These are phyloP conservation scores for Drosophila sordidula DNA, from an alignment of 2,888 invertebrate species.

Conservation along the genomic window DNA sequence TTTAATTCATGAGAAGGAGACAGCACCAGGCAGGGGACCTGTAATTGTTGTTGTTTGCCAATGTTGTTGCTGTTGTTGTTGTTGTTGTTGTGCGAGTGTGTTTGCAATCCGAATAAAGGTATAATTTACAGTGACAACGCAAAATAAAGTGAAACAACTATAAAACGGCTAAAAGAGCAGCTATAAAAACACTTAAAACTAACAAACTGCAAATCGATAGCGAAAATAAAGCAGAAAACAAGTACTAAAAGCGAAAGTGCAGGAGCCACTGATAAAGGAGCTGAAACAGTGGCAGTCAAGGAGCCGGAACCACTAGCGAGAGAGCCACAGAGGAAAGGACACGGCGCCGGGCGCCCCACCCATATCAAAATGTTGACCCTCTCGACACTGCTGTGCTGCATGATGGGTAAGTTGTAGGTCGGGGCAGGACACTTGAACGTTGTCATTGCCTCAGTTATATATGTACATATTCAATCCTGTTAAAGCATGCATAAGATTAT, in stretches of 20 bases:
- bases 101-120: slow-evolving; percentile 45
- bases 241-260: slow-evolving; percentile 38
- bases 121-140: slow-evolving; percentile 51
- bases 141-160: slow-evolving; percentile 18
- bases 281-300: slow-evolving; percentile 6
- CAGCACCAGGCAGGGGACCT: background rate
- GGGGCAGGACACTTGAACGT: slow-evolving; percentile 29
- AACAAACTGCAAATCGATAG: slow-evolving; percentile 62
- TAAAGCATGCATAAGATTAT: slow-evolving; percentile 78
- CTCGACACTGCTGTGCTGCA: slow-evolving; percentile 83
- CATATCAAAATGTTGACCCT: slow-evolving; percentile 83
- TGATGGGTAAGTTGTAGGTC: slow-evolving; percentile 83
- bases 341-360: slow-evolving; percentile 32
- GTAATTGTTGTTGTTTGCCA: slow-evolving; percentile 17
- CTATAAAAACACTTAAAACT: slow-evolving; percentile 47
- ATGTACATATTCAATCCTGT: slow-evolving; percentile 41
- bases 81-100: slow-evolving; percentile 16
- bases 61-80: slow-evolving; percentile 11
- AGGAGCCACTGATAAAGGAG: slow-evolving; percentile 15
- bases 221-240: slow-evolving; percentile 33
- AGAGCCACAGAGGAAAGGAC: slow-evolving; percentile 2
- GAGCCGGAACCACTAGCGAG: background rate
- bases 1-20: slow-evolving; percentile 65
- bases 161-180: slow-evolving; percentile 40
- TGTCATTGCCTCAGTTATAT: slow-evolving; percentile 11